Evolutionary conservation across 2,888 invertebrate genomes (phyloP).

Genomic region (Epirrita christyi): DNA sequence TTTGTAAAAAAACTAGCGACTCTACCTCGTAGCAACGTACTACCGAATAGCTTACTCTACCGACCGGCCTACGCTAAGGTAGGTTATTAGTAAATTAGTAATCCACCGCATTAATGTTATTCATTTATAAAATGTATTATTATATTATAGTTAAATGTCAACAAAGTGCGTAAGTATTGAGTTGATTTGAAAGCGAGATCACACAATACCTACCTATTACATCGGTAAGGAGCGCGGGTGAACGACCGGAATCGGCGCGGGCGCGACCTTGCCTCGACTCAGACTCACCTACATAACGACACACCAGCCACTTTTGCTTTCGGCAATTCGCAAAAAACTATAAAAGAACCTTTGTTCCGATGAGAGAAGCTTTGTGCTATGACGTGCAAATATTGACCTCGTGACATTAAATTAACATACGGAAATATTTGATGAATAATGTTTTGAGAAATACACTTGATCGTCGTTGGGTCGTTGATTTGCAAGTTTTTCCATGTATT

Average conservation of each 20-base stretch:
- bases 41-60: no score
- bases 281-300: slow-evolving; percentile 81
- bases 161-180: slow-evolving; percentile 5
- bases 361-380: slow-evolving; percentile 27
- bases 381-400: slow-evolving; percentile 28
- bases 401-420: slow-evolving; percentile 16
- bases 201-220: slow-evolving; percentile 54
- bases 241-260: slow-evolving; percentile 81
- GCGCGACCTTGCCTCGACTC: slow-evolving; percentile 80
- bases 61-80: no score
- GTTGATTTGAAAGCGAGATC: slow-evolving; percentile 49
- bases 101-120: background rate
- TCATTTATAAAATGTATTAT: background rate
- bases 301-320: slow-evolving; percentile 81
- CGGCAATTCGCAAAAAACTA: slow-evolving; percentile 79
- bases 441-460: background rate
- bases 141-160: background rate
- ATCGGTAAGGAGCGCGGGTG: slow-evolving; percentile 61
- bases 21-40: no score
- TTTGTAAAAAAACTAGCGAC: no score
- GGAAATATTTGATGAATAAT: slow-evolving; percentile 18
- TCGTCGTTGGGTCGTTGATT: background rate
- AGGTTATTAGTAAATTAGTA: background rate
- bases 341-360: slow-evolving; percentile 36
- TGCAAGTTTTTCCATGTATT: background rate